Evolutionary conservation across 2,797 vertebrate genomes (phyloP).

Genomic region (Miichthys miiuy): DNA sequence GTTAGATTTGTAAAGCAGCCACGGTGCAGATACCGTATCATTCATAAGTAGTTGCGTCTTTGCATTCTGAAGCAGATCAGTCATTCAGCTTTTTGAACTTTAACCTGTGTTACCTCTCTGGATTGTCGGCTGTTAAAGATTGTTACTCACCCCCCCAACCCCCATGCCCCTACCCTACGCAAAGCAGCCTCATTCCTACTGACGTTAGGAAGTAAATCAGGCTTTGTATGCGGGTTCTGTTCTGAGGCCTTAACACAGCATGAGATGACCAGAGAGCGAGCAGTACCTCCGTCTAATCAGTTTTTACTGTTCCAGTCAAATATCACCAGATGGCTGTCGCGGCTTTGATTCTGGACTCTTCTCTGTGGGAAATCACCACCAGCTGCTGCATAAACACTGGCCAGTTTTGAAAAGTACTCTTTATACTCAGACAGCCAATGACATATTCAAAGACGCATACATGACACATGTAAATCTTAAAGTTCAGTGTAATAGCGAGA

Average conservation of each 20-base stretch:
- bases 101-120: conserved; percentile 67
- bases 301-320: conserved; percentile 71
- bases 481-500: conserved; percentile 14
- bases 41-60: conserved; percentile 29
- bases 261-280: conserved; percentile 58
- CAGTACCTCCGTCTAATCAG: conserved; percentile 65
- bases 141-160: conserved; percentile 39
- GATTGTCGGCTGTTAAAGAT: conserved; percentile 64
- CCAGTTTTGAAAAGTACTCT: conserved; percentile 42
- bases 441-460: not conserved
- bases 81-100: conserved; percentile 72
- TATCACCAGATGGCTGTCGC: conserved; percentile 65
- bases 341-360: conserved; percentile 66
- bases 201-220: conserved; percentile 69
- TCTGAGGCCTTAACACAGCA: conserved; percentile 75
- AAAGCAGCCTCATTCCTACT: conserved; percentile 70
- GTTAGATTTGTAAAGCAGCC: conserved; percentile 28
- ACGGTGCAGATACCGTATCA: conserved; percentile 28
- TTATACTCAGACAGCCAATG: conserved; percentile 7
- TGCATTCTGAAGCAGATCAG: conserved; percentile 58
- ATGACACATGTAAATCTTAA: conserved; percentile 15
- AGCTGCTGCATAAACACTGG: conserved; percentile 65
- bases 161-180: conserved; percentile 16
- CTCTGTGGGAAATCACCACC: conserved; percentile 62
- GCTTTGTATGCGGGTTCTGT: conserved; percentile 68